phyloP scores from a whole-genome alignment of 2,888 invertebrate species.

The Eilema sororculum region DNA sequence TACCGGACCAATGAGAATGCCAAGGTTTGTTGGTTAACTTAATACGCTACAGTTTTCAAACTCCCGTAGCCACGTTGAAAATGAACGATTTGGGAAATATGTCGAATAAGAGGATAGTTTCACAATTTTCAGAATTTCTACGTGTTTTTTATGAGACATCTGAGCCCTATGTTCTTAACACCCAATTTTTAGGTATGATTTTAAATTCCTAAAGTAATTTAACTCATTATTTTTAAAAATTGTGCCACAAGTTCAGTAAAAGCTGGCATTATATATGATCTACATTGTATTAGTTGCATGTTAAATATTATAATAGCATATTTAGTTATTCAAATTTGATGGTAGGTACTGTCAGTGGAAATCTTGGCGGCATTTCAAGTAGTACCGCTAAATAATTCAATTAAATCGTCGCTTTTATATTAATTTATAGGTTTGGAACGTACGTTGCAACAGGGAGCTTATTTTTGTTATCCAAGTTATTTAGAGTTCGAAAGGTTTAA shows the following conservation, averaged over 20 bases:
- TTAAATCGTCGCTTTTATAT: slow-evolving; percentile 63
- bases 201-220: neutral
- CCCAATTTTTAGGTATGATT: neutral
- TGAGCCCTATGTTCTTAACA: no score
- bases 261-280: neutral
- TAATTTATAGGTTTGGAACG: slow-evolving; percentile 55
- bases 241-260: neutral
- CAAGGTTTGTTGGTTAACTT: slow-evolving; percentile 25
- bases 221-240: neutral
- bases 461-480: slow-evolving; percentile 24
- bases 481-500: slow-evolving; percentile 32
- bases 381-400: slow-evolving; percentile 68
- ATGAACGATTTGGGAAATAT: slow-evolving; percentile 3
- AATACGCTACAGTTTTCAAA: slow-evolving; percentile 23
- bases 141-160: neutral
- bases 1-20: slow-evolving; percentile 21
- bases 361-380: slow-evolving; percentile 81
- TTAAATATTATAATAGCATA: slow-evolving; percentile 59
- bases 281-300: neutral
- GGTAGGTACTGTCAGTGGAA: slow-evolving; percentile 66
- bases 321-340: slow-evolving; percentile 75
- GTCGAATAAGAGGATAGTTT: neutral
- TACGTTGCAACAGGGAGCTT: slow-evolving; percentile 23
- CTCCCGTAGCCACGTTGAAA: neutral
- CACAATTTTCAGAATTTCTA: neutral